Evolutionary conservation across 2,888 invertebrate genomes (phyloP), one percentile per base, ranked within the genome.

Genomic region (Aspidiotus rigidus): DNA sequence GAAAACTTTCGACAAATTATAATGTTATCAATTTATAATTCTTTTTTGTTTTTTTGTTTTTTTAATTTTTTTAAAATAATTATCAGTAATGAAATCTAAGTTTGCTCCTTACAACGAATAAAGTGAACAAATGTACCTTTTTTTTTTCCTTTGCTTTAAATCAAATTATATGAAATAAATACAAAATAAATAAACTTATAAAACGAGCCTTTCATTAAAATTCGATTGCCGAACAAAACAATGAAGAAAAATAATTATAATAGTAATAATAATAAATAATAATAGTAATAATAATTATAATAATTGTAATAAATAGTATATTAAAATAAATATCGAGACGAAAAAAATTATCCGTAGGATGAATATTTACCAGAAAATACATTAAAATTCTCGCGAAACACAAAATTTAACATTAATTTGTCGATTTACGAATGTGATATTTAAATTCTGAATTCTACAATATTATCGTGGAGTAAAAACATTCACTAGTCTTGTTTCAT

Each of bases 161-260:
- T 59, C 10, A 59, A 11, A 59, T 16, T 28, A 59, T 7, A 59
- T 59, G 59, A 28, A 56, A 17, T 10, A 59, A 59, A 59, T 39
- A 28, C 39, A 59, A 28, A 28, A 16, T 17, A 28, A 59, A 59
- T 59, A 59, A 17, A 59, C 39, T 59, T 59, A 59, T 39, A 39
- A 59, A 59, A 13, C 28, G 39, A 28, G 59, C 59, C 59, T 59
- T 59, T 59, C 49, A n/a, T 49, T 49, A 49, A 49, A n/a, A 49
- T 49, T 49, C 49, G 49, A n/a, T 49, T 3, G 49, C 49, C 49
- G 28, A 28, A 28, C 28, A 49, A 49, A 49, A 49, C 49, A 49
- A 49, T 11, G 49, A 49, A 49, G 28, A 28, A 28, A 28, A 28
- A 28, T 28, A 28, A 28, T 28, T 3, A 28, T 28, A 28, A 28